Conservation (phyloP, 2,113 vertebrate species). For the Ophiodon elongatus region DNA sequence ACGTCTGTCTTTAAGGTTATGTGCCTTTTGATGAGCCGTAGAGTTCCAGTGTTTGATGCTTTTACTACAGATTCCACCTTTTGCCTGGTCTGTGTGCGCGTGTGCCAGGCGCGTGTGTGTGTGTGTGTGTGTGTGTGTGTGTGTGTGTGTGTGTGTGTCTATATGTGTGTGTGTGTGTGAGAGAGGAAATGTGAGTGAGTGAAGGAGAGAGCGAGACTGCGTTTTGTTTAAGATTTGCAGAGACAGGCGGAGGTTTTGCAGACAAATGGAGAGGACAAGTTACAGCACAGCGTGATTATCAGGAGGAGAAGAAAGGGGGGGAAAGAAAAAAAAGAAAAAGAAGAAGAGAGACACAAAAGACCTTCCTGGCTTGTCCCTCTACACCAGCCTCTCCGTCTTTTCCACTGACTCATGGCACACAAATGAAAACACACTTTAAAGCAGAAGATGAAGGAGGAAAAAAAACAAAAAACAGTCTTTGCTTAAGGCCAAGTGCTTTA, state of each 20-base stretch:
- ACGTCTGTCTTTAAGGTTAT: constrained; percentile 49
- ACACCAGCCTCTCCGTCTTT: constrained; percentile 56
- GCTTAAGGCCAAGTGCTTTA: constrained; percentile 68
- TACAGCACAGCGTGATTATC: constrained; percentile 74
- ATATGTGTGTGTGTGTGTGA: background rate
- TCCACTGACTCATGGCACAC: constrained; percentile 76
- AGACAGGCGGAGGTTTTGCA: constrained; percentile 63
- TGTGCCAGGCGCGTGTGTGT: background rate
- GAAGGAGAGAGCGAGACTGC: constrained; percentile 11
- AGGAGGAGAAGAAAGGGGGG: background rate
- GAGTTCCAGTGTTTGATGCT: constrained; percentile 48
- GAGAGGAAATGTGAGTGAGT: background rate
- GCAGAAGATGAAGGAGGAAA: constrained; percentile 67
- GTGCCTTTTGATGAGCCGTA: constrained; percentile 53
- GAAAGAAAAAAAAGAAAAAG: background rate
- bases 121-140: background rate
- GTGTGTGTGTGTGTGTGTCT: background rate
- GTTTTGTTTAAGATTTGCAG: constrained; percentile 67
- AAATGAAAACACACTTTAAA: constrained; percentile 78
- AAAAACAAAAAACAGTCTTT: constrained; percentile 64
- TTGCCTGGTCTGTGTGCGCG: background rate
- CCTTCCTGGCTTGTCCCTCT: constrained; percentile 64
- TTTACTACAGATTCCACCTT: constrained; percentile 48
- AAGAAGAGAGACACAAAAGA: constrained; percentile 57
- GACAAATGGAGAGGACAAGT: constrained; percentile 74